Conservation (phyloP, 2,113 vertebrate genomes). For the Dasyornis broadbenti region DNA sequence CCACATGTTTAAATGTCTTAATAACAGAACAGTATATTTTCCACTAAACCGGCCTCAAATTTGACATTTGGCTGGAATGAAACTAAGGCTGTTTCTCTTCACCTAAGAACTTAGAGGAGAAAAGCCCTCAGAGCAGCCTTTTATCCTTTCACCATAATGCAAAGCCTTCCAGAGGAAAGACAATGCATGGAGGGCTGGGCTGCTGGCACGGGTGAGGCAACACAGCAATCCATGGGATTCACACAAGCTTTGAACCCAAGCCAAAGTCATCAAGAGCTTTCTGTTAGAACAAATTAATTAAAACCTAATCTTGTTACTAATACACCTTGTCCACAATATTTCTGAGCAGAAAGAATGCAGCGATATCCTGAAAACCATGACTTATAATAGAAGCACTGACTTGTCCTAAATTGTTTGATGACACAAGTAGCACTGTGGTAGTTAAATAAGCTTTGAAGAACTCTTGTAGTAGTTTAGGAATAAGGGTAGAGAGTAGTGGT, state of each 20-base stretch:
- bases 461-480: background rate
- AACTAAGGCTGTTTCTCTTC: background rate
- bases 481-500: background rate
- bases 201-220: background rate
- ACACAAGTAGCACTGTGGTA: background rate
- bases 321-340: background rate
- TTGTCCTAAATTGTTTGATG: background rate
- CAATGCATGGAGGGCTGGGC: background rate
- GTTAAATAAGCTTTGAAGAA: background rate
- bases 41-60: background rate
- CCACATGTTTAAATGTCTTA: background rate
- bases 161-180: background rate
- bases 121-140: background rate
- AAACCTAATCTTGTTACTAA: background rate
- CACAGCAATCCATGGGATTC: background rate
- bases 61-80: background rate
- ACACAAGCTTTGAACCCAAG: background rate
- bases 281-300: background rate
- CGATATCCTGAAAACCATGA: background rate
- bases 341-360: background rate
- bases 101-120: background rate
- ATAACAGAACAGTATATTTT: background rate
- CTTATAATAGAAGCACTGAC: background rate
- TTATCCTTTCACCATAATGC: background rate
- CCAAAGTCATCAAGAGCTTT: background rate